Evolutionary conservation across 2,888 invertebrate species (phyloP).

Genomic region (Pseudeuparius sepicola): DNA sequence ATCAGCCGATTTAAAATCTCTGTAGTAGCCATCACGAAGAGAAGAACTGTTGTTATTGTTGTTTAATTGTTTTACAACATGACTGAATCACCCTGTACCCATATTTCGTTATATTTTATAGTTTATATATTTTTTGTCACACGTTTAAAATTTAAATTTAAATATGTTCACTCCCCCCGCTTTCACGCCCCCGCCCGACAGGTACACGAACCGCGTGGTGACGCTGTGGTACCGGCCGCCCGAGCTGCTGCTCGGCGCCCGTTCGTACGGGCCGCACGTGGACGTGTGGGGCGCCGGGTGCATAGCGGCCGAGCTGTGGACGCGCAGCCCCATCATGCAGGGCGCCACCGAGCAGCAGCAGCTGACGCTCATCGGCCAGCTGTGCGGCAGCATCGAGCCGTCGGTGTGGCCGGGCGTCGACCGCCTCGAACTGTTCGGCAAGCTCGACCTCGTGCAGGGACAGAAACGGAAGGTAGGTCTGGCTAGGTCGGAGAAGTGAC

Average conservation of each 20-base stretch:
- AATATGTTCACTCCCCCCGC: too few species aligned
- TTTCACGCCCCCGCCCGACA: too few species aligned
- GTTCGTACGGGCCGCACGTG: constrained; percentile 94
- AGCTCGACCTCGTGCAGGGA: constrained; percentile 77
- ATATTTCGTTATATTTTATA: too few species aligned
- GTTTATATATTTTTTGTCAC: too few species aligned
- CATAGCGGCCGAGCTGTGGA: constrained; percentile 99
- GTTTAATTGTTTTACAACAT: too few species aligned
- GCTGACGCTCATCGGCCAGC: constrained; percentile 83
- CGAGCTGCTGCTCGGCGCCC: constrained; percentile 63
- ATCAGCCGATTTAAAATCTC: too few species aligned
- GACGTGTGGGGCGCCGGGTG: constrained; percentile 98
- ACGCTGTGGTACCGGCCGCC: constrained; percentile 89
- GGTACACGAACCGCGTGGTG: constrained; percentile 97
- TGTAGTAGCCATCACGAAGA: too few species aligned
- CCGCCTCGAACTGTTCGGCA: constrained; percentile 74
- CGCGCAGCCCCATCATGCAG: constrained; percentile 86
- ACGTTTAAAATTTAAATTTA: too few species aligned
- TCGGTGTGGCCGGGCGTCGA: constrained; percentile 93
- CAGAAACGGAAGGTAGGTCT: constrained; percentile 75
- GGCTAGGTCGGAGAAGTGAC: too few species aligned
- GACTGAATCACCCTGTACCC: too few species aligned
- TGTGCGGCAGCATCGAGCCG: constrained; percentile 92
- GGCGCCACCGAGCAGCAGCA: constrained; percentile 97
- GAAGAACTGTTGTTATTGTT: too few species aligned